These are phyloP conservation scores for Papilio helenus DNA, from an alignment of 1,140 invertebrate genomes.

Conservation along the genomic window DNA sequence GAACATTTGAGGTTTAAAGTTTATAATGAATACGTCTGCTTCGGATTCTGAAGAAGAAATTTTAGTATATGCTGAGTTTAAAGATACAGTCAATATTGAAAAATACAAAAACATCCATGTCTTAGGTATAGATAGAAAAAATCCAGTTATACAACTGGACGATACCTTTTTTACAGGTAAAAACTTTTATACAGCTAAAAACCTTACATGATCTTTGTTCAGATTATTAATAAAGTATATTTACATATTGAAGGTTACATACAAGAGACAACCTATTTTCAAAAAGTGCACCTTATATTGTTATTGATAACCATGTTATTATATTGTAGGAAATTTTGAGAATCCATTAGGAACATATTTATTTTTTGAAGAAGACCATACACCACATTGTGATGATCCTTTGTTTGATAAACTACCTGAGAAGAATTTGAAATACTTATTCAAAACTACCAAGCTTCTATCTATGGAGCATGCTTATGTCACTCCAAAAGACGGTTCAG, in stretches of 20 bases:
- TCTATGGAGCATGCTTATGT: slow-evolving; percentile 77
- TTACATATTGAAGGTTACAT: background rate
- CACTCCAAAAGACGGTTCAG: slow-evolving; percentile 67
- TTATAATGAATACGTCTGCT: slow-evolving; percentile 33
- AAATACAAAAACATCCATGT: slow-evolving; percentile 69
- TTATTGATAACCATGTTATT: background rate
- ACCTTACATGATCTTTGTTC: background rate
- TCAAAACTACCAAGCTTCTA: slow-evolving; percentile 73
- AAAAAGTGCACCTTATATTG: background rate
- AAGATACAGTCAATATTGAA: slow-evolving; percentile 68
- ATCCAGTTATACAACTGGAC: slow-evolving; percentile 73
- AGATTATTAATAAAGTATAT: background rate
- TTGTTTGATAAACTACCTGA: slow-evolving; percentile 76
- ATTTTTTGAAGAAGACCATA: slow-evolving; percentile 76
- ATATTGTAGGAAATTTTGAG: slow-evolving; percentile 71
- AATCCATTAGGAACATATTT: slow-evolving; percentile 75
- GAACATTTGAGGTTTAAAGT: slow-evolving; percentile 17
- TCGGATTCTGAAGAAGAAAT: slow-evolving; percentile 71
- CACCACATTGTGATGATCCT: slow-evolving; percentile 58
- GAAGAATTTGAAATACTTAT: slow-evolving; percentile 71
- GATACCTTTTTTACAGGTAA: slow-evolving; percentile 75
- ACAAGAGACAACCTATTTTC: background rate
- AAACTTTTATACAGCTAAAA: slow-evolving; percentile 12
- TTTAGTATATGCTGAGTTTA: slow-evolving; percentile 70
- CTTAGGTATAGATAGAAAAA: slow-evolving; percentile 67